These are phyloP conservation scores for Vesta saturnalis DNA, from an alignment of 2,888 invertebrate species.

Conservation along the genomic window DNA sequence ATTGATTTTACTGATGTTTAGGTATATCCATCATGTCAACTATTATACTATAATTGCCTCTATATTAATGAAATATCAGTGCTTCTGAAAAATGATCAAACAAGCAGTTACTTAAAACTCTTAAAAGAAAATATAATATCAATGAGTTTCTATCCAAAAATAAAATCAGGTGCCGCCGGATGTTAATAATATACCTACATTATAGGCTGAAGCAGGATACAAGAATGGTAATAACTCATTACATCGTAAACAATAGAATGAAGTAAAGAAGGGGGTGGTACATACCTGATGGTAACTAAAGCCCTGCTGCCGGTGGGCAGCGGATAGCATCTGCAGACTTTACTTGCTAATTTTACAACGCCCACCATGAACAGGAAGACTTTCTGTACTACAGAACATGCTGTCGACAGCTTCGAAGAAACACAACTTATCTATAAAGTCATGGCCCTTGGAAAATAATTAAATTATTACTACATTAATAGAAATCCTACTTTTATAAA, in stretches of 20 bases:
- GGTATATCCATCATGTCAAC: neutral
- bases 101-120: too few relatives aligned
- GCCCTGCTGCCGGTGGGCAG: conserved; percentile 43
- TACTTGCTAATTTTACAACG: conserved; percentile 45
- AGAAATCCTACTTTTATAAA: too few relatives aligned
- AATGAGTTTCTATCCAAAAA: too few relatives aligned
- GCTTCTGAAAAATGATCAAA: too few relatives aligned
- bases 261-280: conserved; percentile 35
- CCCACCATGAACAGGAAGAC: conserved; percentile 33
- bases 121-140: too few relatives aligned
- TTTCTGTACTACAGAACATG: conserved; percentile 31
- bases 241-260: conserved; percentile 38
- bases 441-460: conserved; percentile 1
- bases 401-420: conserved; percentile 26
- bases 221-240: conserved; percentile 34
- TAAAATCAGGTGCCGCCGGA: conserved; percentile 18
- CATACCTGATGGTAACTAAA: conserved; percentile 34
- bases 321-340: conserved; percentile 46
- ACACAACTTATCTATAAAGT: conserved; percentile 21
- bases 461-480: neutral
- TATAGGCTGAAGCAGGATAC: conserved; percentile 18
- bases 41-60: neutral
- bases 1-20: too few relatives aligned
- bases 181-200: conserved; percentile 34
- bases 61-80: too few relatives aligned